Evolutionary conservation across 2,888 invertebrate species (phyloP), one percentile per base, ranked within the genome.

Genomic region (Elegia similella): DNA sequence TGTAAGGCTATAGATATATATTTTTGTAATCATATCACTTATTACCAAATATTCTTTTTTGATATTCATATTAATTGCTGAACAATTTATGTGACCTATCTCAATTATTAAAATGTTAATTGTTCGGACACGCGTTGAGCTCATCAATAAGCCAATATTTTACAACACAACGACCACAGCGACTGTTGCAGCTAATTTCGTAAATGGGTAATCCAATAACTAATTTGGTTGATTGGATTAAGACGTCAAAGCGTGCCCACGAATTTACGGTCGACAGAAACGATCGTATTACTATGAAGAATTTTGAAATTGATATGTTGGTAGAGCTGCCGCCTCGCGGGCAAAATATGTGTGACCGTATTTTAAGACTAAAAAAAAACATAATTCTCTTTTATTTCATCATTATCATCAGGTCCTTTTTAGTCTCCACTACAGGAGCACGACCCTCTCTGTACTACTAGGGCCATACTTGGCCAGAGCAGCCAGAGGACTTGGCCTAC

Each of bases 171-270:
- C 73, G 73, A 76, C 71, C 70, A 30, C 16, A 5, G n/a, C 12
- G 54, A 16, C 68, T 72, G 67, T 76, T 78, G 66, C 12, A 46
- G 43, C 30, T 43, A 55, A 46, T 55, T 44, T 44, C n/a, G 34
- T 32, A 30, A 55, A 55, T 48, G 38, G 66, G 77, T 80, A 81
- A 81, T 77, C 69, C 75, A 77, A 83, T 78, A 82, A 82, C 80
- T 80, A 86, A 86, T 86, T 86, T 77, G 67, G 73, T 72, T 86
- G 88, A 88, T 88, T 88, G 81, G 86, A 90, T 90, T 89, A 86
- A 88, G 90, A 89, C 84, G 86, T 91, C 86, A 87, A 86, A 84
- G 81, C 73, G 77, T 75, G 83, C 75, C 70, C 65, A 63, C 67
- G 23, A 23, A 23, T 75, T 68, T 69, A 90, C 81, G 86, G 88